Evolutionary conservation across 2,113 vertebrate genomes (phyloP), one percentile per base, ranked within the genome.

Genomic region (Argyrosomus japonicus): DNA sequence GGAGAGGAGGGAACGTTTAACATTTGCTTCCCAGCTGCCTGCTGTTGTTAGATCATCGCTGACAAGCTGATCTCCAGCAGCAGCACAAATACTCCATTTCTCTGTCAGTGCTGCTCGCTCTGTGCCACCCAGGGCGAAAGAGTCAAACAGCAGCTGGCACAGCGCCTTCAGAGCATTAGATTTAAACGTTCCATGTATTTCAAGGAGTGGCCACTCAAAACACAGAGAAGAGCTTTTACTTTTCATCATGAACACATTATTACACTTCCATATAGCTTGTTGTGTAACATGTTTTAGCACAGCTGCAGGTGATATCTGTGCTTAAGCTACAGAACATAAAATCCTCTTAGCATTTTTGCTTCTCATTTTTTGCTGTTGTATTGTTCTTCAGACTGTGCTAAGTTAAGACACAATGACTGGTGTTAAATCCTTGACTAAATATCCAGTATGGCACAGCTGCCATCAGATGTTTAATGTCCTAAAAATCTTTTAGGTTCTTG

Each of bases 11-110:
- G 76, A 75, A 48, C 40, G 32, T 89, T 90, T 87, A 87, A 80
- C 87, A 89, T 91, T 91, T 84, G 77, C 85, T 83, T 85, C 83
- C 76, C 83, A 84, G 75, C 87, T 87, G 83, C 69, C 85, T 82
- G 75, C 69, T 84, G 69, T 77, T 54, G 81, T 88, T 82, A 70
- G 67, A 84, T 88, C 81, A 83, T 60, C 25, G n/a, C 65, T 88
- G 81, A 82, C 82, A 54, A 58, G 87, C 72, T 50, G 77, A 68
- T 82, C 56, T 76, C 27, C 48, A 64, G 81, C 64, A 68, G 71
- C 74, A 79, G 71, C 65, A 69, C 10, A 40, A 68, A 77, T 54
- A 32, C 82, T 76, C 58, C 1, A 14, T 73, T 62, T 62, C 48
- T 27, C 15, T 18, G 25, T 47, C 9, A 54, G 25, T 71, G 64